These are phyloP conservation scores for Halichoeres trimaculatus DNA, from an alignment of 2,113 vertebrate genomes.

Conservation along the genomic window DNA sequence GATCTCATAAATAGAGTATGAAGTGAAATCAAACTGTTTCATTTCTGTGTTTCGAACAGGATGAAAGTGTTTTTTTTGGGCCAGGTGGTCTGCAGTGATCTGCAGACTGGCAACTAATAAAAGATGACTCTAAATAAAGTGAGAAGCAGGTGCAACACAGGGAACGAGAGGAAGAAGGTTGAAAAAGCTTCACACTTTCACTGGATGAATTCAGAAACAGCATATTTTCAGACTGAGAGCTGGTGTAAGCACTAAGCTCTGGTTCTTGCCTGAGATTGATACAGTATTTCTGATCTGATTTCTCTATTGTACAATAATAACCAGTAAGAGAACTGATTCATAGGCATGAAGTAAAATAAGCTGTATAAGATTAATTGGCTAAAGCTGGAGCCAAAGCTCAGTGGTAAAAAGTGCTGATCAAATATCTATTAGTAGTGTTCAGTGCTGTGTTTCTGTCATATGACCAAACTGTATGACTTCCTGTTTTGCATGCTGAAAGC, in stretches of 20 bases:
- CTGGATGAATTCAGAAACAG: background rate
- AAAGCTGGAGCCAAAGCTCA: too few species aligned
- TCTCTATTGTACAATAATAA: too few species aligned
- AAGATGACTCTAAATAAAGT: background rate
- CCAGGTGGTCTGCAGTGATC: conserved; percentile 9
- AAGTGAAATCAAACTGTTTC: background rate
- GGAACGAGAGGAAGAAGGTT: background rate
- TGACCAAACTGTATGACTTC: conserved; percentile 70
- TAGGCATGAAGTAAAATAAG: too few species aligned
- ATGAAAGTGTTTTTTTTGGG: background rate
- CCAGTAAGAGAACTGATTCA: too few species aligned
- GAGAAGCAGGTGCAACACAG: background rate
- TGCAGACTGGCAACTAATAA: background rate
- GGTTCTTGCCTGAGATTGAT: too few species aligned
- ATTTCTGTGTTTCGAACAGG: background rate
- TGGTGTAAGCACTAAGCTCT: background rate
- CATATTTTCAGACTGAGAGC: background rate
- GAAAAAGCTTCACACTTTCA: background rate
- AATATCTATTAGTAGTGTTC: background rate
- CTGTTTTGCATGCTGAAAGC: conserved; percentile 58
- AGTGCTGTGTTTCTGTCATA: conserved; percentile 46
- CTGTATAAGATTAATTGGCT: too few species aligned
- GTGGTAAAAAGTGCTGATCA: too few species aligned
- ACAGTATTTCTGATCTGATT: too few species aligned
- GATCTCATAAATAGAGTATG: background rate